Evolutionary conservation across 2,113 vertebrate genomes (phyloP), one percentile per base, ranked within the genome.

Genomic region (Proteles cristata): DNA sequence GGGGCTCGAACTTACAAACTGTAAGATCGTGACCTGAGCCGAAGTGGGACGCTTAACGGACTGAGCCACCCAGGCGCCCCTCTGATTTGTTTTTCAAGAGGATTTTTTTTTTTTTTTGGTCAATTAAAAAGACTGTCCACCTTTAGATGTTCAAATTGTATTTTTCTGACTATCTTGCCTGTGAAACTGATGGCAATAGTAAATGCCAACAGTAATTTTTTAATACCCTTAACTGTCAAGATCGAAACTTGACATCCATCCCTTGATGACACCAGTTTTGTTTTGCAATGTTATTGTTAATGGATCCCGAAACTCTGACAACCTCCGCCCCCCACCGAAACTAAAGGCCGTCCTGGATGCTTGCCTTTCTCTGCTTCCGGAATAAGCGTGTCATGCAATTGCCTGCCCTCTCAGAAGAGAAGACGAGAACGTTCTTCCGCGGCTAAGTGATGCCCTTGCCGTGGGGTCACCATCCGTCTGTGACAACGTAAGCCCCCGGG

Each of bases 201-300:
- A 50, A 55, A 23, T 3, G n/a, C 68, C 87, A 69, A 19, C 16
- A 23, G 23, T 12, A 48, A 61, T 26, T 66, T 53, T 83, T 82
- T 0, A 58, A 43, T 31, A 26, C 23, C 23, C 33, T 87, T 66
- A 43, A n/a, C 95, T n/a, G 73, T 80, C 15, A 77, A 92, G n/a
- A 92, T 85, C 66, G 31, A 88, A 93, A 26, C 9, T 1, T 31
- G 43, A 31, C 12, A 16, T 0, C 48, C 58, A 26, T n/a, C 50
- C 50, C 63, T 33, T 0, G 9, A 31, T 0, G 66, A 14, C 73
- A 11, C 11, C 11, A 2, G 33, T 33, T 50, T 48, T 25, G 31
- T 58, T 53, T 39, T 15, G 16, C 31, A n/a, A 1, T 23, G 7
- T 55, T 21, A 4, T 1, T 58, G 65, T 3, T 23, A 25, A 81